Percentiles rank a stretch among this genome's conserved stretches.
phyloP scores from a whole-genome alignment of 2,797 vertebrate species.

The Halcyon badia region DNA sequence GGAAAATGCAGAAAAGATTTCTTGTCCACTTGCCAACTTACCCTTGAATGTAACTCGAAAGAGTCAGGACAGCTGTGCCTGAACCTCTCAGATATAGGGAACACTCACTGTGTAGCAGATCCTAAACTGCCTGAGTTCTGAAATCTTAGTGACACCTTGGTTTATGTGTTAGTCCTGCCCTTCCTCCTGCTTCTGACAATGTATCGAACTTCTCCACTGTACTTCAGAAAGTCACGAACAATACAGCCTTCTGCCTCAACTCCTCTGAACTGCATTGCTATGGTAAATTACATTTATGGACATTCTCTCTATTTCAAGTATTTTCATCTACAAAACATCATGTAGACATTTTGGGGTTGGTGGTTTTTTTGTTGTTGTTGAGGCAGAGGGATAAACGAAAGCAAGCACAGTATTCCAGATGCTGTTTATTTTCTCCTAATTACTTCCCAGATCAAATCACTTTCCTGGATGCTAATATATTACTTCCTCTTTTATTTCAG shows the following conservation, averaged over 20 bases:
- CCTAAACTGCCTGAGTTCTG: background rate
- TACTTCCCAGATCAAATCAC: background rate
- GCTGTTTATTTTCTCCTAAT: constrained; percentile 17
- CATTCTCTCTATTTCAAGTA: background rate
- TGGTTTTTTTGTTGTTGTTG: background rate
- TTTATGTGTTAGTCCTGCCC: background rate
- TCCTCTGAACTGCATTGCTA: background rate
- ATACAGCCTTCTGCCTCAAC: background rate
- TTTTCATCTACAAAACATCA: background rate
- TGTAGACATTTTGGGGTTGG: background rate
- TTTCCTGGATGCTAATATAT: background rate
- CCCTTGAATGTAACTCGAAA: background rate
- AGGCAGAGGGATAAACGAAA: background rate
- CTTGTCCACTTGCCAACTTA: background rate
- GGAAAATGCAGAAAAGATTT: background rate
- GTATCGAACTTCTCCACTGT: background rate
- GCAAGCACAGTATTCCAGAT: background rate
- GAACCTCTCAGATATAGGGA: background rate
- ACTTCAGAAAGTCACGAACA: background rate
- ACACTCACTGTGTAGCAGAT: background rate
- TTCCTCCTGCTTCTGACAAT: background rate
- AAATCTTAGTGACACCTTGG: background rate
- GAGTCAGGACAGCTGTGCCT: background rate
- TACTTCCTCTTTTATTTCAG: background rate
- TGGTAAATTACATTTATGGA: background rate